Evolutionary conservation across 2,797 vertebrate genomes (phyloP).

Genomic region (Oreonectes daqikongensis): DNA sequence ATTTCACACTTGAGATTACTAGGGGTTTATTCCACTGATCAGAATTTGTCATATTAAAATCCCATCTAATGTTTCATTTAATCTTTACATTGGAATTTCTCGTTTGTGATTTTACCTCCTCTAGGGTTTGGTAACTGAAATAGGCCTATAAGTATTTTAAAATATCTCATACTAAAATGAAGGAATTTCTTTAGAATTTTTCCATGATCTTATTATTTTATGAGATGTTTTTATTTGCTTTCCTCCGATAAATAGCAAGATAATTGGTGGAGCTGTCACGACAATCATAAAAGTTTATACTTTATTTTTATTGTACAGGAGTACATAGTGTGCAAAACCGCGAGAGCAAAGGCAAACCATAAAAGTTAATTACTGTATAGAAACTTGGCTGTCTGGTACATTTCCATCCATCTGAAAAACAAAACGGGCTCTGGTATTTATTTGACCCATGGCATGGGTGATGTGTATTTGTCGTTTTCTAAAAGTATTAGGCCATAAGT

Average conservation of each 20-base stretch:
- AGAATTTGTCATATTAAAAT: not conserved
- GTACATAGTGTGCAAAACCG: conserved; percentile 80
- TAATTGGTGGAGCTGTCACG: conserved; percentile 76
- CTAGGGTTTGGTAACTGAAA: too few species aligned
- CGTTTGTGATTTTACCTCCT: too few species aligned
- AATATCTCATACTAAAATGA: too few species aligned
- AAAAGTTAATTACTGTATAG: conserved; percentile 86
- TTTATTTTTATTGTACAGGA: conserved; percentile 83
- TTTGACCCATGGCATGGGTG: not conserved
- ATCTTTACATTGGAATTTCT: not conserved
- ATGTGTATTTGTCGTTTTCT: conserved; percentile 41
- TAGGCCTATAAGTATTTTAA: too few species aligned
- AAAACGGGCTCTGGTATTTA: conserved; percentile 52
- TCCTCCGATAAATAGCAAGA: conserved; percentile 80
- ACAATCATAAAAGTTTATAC: conserved; percentile 81
- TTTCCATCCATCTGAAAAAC: conserved; percentile 81
- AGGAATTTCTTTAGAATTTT: conserved; percentile 60
- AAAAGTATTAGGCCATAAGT: too few species aligned
- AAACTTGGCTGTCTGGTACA: conserved; percentile 83
- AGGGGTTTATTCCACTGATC: too few species aligned
- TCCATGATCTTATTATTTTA: conserved; percentile 76
- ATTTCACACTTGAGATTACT: too few species aligned
- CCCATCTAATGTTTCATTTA: not conserved
- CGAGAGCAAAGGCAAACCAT: conserved; percentile 80
- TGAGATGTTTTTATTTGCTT: conserved; percentile 70